Percentiles rank a stretch among this genome's conserved stretches.
Evolutionary conservation across 2,797 vertebrate species (phyloP).

Genomic region (Cyprinella venusta): DNA sequence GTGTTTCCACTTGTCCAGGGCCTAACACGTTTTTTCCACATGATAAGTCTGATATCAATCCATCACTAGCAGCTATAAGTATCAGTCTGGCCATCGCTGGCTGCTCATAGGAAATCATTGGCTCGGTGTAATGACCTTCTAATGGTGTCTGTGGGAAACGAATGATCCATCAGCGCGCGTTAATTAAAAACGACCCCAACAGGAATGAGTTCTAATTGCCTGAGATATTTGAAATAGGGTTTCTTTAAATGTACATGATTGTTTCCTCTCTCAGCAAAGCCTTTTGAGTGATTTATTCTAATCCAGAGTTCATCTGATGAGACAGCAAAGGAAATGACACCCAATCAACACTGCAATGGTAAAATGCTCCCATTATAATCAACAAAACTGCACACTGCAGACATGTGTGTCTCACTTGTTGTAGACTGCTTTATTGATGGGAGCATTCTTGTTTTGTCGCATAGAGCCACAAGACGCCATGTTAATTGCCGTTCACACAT

Average conservation of each 20-base stretch:
- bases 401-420: neutral
- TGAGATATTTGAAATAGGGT: slow-evolving; percentile 50
- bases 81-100: slow-evolving; percentile 48
- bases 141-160: slow-evolving; percentile 54
- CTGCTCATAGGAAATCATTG: slow-evolving; percentile 55
- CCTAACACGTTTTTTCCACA: slow-evolving; percentile 9
- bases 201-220: slow-evolving; percentile 51
- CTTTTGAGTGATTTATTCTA: slow-evolving; percentile 34
- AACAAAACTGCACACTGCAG: neutral
- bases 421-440: neutral
- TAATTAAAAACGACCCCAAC: slow-evolving; percentile 60
- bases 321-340: neutral
- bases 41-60: slow-evolving; percentile 45
- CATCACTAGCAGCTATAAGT: slow-evolving; percentile 3
- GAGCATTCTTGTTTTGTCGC: neutral
- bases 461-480: neutral
- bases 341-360: neutral
- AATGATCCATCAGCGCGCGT: slow-evolving; percentile 58
- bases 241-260: slow-evolving; percentile 39
- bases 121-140: slow-evolving; percentile 55
- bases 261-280: slow-evolving; percentile 48
- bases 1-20: slow-evolving; percentile 22
- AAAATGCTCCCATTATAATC: neutral
- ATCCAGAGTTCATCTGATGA: slow-evolving; percentile 28
- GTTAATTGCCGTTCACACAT: neutral